phyloP scores from a whole-genome alignment of 2,797 vertebrate genomes.

The Sciaenops ocellatus region DNA sequence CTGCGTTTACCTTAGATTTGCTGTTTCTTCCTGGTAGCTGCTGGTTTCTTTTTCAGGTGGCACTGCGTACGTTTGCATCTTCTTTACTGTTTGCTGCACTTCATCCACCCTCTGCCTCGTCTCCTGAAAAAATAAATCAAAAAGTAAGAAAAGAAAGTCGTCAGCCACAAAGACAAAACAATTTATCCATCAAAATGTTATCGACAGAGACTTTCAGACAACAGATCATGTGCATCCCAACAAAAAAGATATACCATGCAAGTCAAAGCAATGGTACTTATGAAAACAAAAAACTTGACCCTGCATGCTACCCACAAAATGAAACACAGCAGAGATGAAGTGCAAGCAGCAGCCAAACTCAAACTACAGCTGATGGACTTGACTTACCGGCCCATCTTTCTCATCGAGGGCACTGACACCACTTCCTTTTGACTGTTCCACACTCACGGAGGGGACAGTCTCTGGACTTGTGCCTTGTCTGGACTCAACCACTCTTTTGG shows the following conservation, averaged over 20 bases:
- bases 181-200: neutral
- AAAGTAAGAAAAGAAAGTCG: neutral
- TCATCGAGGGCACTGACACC: conserved; percentile 64
- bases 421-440: conserved; percentile 72
- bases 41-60: conserved; percentile 75
- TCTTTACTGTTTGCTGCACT: conserved; percentile 77
- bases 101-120: conserved; percentile 78
- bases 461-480: conserved; percentile 72
- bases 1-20: conserved; percentile 79
- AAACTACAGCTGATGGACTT: conserved; percentile 62
- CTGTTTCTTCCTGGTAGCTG: conserved; percentile 74
- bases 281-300: conserved; percentile 9
- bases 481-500: conserved; percentile 78
- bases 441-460: conserved; percentile 32
- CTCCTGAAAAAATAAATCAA: conserved; percentile 70
- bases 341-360: conserved; percentile 62
- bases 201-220: conserved; percentile 5
- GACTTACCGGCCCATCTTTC: conserved; percentile 84
- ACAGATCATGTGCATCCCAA: conserved; percentile 23
- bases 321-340: conserved; percentile 52
- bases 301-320: conserved; percentile 66
- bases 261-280: conserved; percentile 49
- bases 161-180: conserved; percentile 23
- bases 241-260: conserved; percentile 49
- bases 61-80: conserved; percentile 74